These are phyloP conservation scores for Pristionchus japonicus DNA, from an alignment of 2,888 invertebrate species.

Conservation along the genomic window DNA sequence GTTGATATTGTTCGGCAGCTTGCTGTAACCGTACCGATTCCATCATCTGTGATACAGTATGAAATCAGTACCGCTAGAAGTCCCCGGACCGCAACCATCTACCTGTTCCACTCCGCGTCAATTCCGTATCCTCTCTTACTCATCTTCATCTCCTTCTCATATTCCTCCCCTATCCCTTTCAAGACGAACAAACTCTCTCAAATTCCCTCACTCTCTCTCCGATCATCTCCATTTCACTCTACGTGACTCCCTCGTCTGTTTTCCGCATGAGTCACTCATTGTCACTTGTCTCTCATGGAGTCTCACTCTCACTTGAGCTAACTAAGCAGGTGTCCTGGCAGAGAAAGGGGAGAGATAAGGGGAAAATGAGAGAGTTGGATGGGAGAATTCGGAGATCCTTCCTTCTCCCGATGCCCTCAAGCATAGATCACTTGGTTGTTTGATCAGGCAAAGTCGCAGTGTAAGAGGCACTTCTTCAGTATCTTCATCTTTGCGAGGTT, in stretches of 20 bases:
- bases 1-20: too few relatives aligned
- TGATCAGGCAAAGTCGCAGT: background rate
- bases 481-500: too few relatives aligned
- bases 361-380: background rate
- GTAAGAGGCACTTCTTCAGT: background rate
- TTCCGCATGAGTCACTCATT: slow-evolving; percentile 28
- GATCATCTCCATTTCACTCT: too few relatives aligned
- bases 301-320: background rate
- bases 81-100: too few relatives aligned
- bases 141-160: background rate
- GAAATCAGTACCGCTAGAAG: too few relatives aligned
- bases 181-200: too few relatives aligned
- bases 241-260: slow-evolving; percentile 28
- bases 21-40: too few relatives aligned
- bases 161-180: background rate
- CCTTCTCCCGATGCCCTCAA: background rate
- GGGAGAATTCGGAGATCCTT: background rate
- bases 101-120: background rate
- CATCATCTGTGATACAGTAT: too few relatives aligned
- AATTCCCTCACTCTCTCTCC: too few relatives aligned
- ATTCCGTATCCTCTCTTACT: background rate
- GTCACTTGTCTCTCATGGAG: background rate
- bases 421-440: slow-evolving; percentile 21
- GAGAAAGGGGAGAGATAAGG: background rate
- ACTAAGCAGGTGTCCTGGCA: background rate